Evolutionary conservation across 64 coral and sea anemone genomes (phyloP), one percentile per base, ranked within the genome.

Genomic region (Trachythela sp.): DNA sequence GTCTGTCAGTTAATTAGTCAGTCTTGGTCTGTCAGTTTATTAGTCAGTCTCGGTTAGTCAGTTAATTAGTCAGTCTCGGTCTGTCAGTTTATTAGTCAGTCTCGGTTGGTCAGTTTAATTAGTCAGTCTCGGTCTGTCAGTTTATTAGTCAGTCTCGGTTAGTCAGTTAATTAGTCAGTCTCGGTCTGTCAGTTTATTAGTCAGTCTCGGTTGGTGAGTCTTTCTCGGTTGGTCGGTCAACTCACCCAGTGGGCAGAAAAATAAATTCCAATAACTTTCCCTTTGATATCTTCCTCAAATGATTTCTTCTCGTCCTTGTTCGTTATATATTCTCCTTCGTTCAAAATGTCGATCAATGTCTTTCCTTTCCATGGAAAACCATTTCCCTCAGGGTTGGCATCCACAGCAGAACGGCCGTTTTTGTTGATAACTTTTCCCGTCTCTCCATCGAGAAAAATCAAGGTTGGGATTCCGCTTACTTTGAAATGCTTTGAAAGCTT

Each of bases 201-300:
- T n/a, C n/a, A n/a, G n/a, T n/a, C n/a, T n/a, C n/a, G n/a, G n/a
- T n/a, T n/a, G n/a, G n/a, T n/a, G n/a, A n/a, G n/a, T n/a, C n/a
- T n/a, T n/a, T n/a, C n/a, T n/a, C n/a, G n/a, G n/a, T n/a, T n/a
- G n/a, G n/a, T n/a, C n/a, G n/a, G n/a, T n/a, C n/a, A n/a, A 67
- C 95, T 84, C 91, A 99, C 96, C 96, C 96, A 99, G 54, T 99
- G 96, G 43, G 96, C 96, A 40, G 96, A 99, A 77, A 99, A 99
- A 87, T 99, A 99, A 40, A 95, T 83, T 38, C 89, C 96, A 22
- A 95, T 0, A 32, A 99, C 91, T 70, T 99, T 99, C 35, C 96
- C 96, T 43, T 86, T 86, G 20, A 99, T 34, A 30, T 94, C 83
- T 14, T 77, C 80, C 15, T 80, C 38, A 58, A 86, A 56, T 40